These are phyloP conservation scores for Cydia amplana DNA, from an alignment of 1,140 invertebrate genomes.

Conservation along the genomic window DNA sequence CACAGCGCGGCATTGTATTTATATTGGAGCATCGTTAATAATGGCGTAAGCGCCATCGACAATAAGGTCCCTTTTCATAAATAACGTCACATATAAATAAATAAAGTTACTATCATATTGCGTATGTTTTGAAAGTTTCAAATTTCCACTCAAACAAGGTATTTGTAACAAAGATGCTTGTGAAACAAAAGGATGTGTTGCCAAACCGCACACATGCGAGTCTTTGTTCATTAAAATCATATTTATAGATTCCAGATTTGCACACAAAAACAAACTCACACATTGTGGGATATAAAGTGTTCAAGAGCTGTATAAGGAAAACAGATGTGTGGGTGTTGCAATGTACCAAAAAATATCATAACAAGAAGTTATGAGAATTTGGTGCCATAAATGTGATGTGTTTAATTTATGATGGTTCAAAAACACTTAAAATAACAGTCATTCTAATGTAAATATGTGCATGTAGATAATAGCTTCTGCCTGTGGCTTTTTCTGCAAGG, in stretches of 20 bases:
- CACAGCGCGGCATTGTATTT: no score
- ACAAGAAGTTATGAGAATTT: not conserved
- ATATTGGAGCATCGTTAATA: no score
- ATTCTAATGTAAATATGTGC: no score
- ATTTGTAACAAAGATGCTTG: not conserved
- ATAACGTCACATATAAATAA: no score
- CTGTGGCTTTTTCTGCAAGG: no score
- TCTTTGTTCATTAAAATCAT: slow-evolving; percentile 2
- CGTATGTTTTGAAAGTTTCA: not conserved
- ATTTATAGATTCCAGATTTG: slow-evolving; percentile 18
- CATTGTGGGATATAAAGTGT: slow-evolving; percentile 2
- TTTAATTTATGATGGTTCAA: not conserved
- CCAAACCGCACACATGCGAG: not conserved
- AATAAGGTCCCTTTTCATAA: no score
- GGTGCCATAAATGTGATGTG: no score
- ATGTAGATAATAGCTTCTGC: no score
- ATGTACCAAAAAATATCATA: not conserved
- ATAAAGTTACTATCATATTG: no score
- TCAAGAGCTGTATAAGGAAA: slow-evolving; percentile 21
- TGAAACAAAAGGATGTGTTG: slow-evolving; percentile 7
- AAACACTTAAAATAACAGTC: no score
- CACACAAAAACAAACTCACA: not conserved
- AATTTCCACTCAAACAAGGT: not conserved
- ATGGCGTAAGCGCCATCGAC: no score
- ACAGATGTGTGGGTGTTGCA: not conserved